Percentiles rank a stretch among this genome's conserved stretches.
Evolutionary conservation across 2,797 vertebrate species (phyloP).

Genomic region (Parotocinclus haroldoi): DNA sequence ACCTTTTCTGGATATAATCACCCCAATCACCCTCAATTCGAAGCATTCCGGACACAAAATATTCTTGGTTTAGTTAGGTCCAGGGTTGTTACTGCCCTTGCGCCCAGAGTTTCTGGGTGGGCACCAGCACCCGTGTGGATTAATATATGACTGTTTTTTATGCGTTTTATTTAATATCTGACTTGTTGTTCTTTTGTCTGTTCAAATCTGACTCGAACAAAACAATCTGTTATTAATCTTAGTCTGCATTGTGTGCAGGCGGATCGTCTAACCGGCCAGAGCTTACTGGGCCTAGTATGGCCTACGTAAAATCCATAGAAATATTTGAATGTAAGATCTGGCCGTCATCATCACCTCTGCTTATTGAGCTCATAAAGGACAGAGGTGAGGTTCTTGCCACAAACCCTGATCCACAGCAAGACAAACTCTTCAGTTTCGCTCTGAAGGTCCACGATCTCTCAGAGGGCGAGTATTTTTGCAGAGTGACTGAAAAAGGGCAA

Average conservation of each 20-base stretch:
- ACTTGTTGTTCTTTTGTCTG: too few relatives aligned
- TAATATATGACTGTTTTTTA: too few relatives aligned
- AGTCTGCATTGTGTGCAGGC: conserved; percentile 44
- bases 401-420: background rate
- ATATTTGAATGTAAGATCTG: conserved; percentile 55
- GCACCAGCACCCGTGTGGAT: too few relatives aligned
- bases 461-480: conserved; percentile 64
- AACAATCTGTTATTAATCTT: background rate
- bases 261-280: conserved; percentile 41
- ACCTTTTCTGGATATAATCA: too few relatives aligned
- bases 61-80: too few relatives aligned
- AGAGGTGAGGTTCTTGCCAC: background rate
- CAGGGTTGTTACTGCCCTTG: too few relatives aligned
- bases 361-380: conserved; percentile 57
- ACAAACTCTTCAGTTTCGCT: conserved; percentile 40
- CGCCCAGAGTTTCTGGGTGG: too few relatives aligned
- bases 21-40: too few relatives aligned
- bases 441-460: conserved; percentile 48
- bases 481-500: conserved; percentile 23
- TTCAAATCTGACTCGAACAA: too few relatives aligned
- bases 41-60: too few relatives aligned
- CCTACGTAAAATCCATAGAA: conserved; percentile 53
- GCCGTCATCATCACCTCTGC: conserved; percentile 38
- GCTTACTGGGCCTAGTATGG: conserved; percentile 63
- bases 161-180: too few relatives aligned